Conservation (phyloP, 2,113 vertebrate species). For the Sula dactylatra region DNA sequence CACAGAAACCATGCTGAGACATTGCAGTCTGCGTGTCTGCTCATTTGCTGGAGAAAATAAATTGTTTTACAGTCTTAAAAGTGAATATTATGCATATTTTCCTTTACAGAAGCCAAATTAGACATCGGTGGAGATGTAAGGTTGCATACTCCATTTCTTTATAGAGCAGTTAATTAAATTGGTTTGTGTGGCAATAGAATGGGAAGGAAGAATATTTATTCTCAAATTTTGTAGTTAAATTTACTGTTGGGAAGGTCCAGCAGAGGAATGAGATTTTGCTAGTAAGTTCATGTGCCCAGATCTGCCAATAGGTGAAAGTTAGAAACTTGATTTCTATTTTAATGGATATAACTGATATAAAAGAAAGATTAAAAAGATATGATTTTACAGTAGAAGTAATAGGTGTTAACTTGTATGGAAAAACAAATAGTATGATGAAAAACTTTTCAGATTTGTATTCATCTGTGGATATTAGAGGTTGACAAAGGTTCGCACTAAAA, state of each 20-base stretch:
- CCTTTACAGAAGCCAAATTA: background rate
- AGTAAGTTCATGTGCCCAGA: background rate
- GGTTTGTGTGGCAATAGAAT: background rate
- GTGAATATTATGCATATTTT: background rate
- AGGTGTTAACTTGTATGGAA: background rate
- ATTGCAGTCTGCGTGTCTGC: slow-evolving; percentile 19
- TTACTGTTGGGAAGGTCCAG: background rate
- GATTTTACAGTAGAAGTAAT: background rate
- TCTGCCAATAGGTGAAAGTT: background rate
- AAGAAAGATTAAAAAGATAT: background rate
- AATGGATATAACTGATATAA: background rate
- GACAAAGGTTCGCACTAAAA: background rate
- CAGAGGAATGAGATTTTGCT: background rate
- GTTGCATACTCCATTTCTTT: background rate
- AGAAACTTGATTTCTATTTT: background rate
- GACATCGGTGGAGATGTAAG: background rate
- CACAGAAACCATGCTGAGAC: slow-evolving; percentile 64
- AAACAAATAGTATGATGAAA: background rate
- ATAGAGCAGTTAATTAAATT: background rate
- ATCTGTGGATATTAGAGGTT: background rate
- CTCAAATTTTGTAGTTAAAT: background rate
- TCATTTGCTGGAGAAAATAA: slow-evolving; percentile 40
- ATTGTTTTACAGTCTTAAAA: background rate
- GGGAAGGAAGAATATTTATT: background rate
- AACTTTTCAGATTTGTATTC: background rate